Base-by-base conservation (phyloP, 1,140 invertebrate genomes). In the Elymnias hypermnestra region DNA sequence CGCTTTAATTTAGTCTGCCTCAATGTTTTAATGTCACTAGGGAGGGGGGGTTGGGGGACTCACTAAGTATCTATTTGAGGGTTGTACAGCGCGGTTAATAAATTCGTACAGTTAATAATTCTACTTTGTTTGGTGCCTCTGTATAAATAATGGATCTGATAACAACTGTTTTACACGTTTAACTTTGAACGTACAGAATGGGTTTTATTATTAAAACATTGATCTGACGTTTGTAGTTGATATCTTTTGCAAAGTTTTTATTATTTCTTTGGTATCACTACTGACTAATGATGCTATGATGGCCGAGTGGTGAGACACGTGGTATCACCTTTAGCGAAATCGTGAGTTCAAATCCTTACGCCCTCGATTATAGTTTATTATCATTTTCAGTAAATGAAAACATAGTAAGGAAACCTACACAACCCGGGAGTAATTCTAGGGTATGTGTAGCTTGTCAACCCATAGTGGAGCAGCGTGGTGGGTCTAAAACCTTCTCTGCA, bases 21-120 rank as follows among this genome's bases (percentile, higher is more conserved):
- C 71, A 70, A 75, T 79, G 72, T 79, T 82, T 79, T 79, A 79
- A 78, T 76, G 75, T 71, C 71, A 57, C 63, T 10, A 6, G 71
- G 71, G 66, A 63, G 42, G 23, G 50, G 54, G 57, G 51, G 29
- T n/a, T 50, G 63, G 61, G 59, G 63, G 65, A 58, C 48, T 72
- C 62, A 58, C 71, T 83, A 81, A 83, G 75, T 82, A 82, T 79
- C 81, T 84, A 81, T 84, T 82, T 82, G 75, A 79, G 75, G 81
- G 81, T 65, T 70, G 72, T 70, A 69, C 68, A 73, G 60, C 55
- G 61, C 51, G 58, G 69, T 76, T 79, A 76, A 78, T 84, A 79
- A 82, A 82, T 82, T 82, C 67, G 64, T 70, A 58, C 64, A 73
- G 77, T 72, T 76, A 72, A 81, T 75, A 73, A 78, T 78, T 77